Conservation (phyloP, 2,888 invertebrate species). For the Corbicula japonica region DNA sequence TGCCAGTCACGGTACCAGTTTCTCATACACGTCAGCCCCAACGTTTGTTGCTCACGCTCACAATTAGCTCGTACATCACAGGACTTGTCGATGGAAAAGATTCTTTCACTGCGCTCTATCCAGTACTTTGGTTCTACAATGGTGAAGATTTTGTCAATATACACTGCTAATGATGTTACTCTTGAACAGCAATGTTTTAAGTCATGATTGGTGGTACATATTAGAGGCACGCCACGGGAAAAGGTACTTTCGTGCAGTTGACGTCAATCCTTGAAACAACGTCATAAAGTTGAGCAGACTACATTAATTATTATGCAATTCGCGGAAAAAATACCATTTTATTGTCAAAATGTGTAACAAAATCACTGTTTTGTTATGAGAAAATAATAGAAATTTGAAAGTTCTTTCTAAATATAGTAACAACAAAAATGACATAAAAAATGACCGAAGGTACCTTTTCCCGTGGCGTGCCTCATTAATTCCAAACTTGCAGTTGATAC, state of each 20-base stretch:
- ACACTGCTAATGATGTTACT: background rate
- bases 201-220: background rate
- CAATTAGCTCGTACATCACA: constrained; percentile 95
- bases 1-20: constrained; percentile 97
- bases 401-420: too few relatives aligned
- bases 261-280: background rate
- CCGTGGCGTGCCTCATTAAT: too few relatives aligned
- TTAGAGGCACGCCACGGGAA: background rate
- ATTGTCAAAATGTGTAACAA: too few relatives aligned
- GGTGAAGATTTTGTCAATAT: background rate
- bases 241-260: background rate
- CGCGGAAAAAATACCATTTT: too few relatives aligned
- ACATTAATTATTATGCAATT: background rate
- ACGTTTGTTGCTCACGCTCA: constrained; percentile 90
- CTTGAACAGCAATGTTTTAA: background rate
- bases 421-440: too few relatives aligned
- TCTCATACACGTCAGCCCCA: constrained; percentile 82
- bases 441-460: too few relatives aligned
- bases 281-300: background rate
- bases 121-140: constrained; percentile 94
- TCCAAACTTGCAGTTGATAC: too few relatives aligned
- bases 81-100: constrained; percentile 96
- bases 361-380: too few relatives aligned
- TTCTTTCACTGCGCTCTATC: constrained; percentile 96
- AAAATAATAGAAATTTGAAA: too few relatives aligned